These are phyloP conservation scores for Trididemnum clinides DNA, from an alignment of 23 tunicate species.

Conservation along the genomic window DNA sequence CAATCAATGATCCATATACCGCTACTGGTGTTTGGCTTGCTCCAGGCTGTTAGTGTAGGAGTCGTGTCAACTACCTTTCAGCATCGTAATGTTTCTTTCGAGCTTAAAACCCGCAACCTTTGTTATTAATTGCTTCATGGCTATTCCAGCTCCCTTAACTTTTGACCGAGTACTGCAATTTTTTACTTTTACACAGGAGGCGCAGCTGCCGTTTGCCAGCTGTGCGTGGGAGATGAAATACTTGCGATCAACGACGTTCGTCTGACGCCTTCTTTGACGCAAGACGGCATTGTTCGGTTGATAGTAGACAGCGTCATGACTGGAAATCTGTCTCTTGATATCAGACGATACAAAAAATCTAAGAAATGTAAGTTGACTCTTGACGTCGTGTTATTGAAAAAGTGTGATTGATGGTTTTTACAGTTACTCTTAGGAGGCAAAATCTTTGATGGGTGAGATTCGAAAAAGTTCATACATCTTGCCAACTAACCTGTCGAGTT, in stretches of 20 bases:
- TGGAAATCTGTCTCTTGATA: conserved; percentile 80
- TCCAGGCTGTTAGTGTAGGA: no score
- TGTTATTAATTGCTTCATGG: neutral
- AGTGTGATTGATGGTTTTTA: no score
- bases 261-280: conserved; percentile 57
- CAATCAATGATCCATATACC: no score
- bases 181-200: conserved; percentile 45
- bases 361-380: conserved; percentile 72
- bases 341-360: conserved; percentile 77
- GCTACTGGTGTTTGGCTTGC: no score
- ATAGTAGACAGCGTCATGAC: conserved; percentile 92
- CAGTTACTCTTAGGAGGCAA: no score
- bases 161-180: no score
- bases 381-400: neutral
- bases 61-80: no score
- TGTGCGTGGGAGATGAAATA: conserved; percentile 90
- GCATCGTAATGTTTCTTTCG: no score
- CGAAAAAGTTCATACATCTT: no score
- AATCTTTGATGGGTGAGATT: no score
- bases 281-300: conserved; percentile 84
- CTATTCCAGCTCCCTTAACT: no score
- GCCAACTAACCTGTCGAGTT: neutral
- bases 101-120: neutral
- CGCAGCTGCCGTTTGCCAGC: conserved; percentile 91
- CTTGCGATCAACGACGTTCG: conserved; percentile 85